Evolutionary conservation across 2,113 vertebrate species (phyloP), one percentile per base, ranked within the genome.

Genomic region (Cichladusa arquata): DNA sequence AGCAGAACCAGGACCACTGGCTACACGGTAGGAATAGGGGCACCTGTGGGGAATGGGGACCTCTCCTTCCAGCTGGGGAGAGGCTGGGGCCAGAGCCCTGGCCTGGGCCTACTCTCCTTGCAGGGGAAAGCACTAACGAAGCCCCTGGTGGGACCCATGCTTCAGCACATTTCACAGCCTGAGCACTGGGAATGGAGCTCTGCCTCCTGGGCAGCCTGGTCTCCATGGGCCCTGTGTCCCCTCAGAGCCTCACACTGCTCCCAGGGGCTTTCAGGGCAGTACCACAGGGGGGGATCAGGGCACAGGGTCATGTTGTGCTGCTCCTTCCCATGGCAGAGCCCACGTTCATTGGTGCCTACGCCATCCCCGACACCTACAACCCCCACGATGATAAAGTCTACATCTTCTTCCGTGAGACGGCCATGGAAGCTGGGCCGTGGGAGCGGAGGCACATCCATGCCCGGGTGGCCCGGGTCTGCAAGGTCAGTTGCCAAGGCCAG

Each of bases 391-490:
- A 99, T 92, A 99, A 99, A 90, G 96, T 99, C 42, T 99, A 99
- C 96, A 94, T 99, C 95, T 99, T 99, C 97, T 98, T 99, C 95
- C 98, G 97, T 5, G 99, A 99, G 97, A 97, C 91, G 0, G 98
- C 98, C 9, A 90, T 98, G 95, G 98, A 99, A 93, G 97, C 98
- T 2, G 98, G 97, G 17, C 98, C 98, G 94, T 98, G 98, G 98
- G 98, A 99, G 92, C 81, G 42, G 85, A 92, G 93, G 83, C 97
- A 97, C 81, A 93, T 98, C 86, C 98, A 98, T 2, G 98, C 98
- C 90, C 98, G 98, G 2, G 99, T 99, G 88, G 99, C 98, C 9
- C 97, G 98, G 29, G 98, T 99, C 94, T 99, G 99, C 97, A 99
- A 99, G 98, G 99, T 99, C 79, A 81, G 93, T 85, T 9, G 4